Evolutionary conservation across 2,888 invertebrate species (phyloP).

Genomic region (Troglohyphantes excavatus): DNA sequence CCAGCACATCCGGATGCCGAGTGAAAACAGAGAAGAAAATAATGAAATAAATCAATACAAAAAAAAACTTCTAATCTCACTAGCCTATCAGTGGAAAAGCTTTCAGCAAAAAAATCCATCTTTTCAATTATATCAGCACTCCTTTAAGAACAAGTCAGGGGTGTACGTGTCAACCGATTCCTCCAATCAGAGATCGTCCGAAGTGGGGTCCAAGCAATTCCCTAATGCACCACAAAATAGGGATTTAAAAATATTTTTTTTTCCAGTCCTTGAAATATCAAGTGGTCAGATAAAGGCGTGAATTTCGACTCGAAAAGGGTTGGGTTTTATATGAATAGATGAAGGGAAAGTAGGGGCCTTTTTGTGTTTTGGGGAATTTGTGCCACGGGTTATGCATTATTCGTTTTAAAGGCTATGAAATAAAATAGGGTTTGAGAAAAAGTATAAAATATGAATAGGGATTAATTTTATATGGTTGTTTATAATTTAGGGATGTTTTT

Average conservation of each 20-base stretch:
- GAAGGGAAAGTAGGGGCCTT: background rate
- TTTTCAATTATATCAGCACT: slow-evolving; percentile 68
- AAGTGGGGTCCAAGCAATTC: slow-evolving; percentile 25
- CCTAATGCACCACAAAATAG: slow-evolving; percentile 55
- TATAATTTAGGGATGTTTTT: no score
- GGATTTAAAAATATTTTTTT: slow-evolving; percentile 31
- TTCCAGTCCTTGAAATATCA: background rate
- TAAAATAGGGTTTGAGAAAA: background rate
- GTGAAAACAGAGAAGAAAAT: background rate
- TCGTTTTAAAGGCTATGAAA: background rate
- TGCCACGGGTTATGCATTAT: background rate
- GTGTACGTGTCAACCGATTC: slow-evolving; percentile 43
- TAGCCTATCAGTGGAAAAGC: slow-evolving; percentile 52
- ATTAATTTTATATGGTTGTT: background rate
- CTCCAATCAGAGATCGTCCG: slow-evolving; percentile 26
- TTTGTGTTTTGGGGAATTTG: background rate
- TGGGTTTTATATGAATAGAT: slow-evolving; percentile 23
- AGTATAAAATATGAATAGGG: background rate
- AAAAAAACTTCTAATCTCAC: slow-evolving; percentile 26
- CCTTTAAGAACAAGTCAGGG: slow-evolving; percentile 42
- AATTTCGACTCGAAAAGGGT: slow-evolving; percentile 4
- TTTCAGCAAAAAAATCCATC: slow-evolving; percentile 40
- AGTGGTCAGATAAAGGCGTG: slow-evolving; percentile 7
- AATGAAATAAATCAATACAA: slow-evolving; percentile 19
- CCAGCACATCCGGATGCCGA: slow-evolving; percentile 10